Conservation (phyloP, 2,888 invertebrate genomes). For the Mimas tiliae region DNA sequence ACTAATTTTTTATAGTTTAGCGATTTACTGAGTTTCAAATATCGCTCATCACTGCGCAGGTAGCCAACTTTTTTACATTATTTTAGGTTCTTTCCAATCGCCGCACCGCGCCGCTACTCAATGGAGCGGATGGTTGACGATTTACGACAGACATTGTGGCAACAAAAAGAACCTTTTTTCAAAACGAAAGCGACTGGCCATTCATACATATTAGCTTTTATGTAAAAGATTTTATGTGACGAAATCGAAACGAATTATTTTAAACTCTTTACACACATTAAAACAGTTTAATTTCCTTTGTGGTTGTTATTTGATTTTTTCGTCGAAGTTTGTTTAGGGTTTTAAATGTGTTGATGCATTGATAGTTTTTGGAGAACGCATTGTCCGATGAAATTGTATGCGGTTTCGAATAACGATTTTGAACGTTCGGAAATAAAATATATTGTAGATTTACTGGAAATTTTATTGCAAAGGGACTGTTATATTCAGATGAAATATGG, state of each 20-base stretch:
- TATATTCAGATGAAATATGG: background rate
- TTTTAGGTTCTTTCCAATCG: conserved; percentile 59
- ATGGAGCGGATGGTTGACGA: conserved; percentile 57
- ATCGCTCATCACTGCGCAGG: conserved; percentile 25
- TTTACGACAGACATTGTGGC: conserved; percentile 80
- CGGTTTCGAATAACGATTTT: conserved; percentile 20
- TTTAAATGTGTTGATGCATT: conserved; percentile 42
- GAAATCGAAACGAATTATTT: background rate
- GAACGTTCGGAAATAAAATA: conserved; percentile 19
- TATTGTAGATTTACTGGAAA: background rate
- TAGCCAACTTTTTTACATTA: conserved; percentile 38
- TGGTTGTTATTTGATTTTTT: conserved; percentile 17
- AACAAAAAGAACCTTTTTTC: conserved; percentile 67
- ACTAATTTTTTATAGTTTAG: conserved; percentile 1
- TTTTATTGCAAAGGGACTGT: conserved; percentile 1
- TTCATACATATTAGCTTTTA: conserved; percentile 57
- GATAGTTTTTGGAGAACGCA: conserved; percentile 34
- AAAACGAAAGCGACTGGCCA: conserved; percentile 65
- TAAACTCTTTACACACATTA: background rate
- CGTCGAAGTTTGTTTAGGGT: conserved; percentile 41
- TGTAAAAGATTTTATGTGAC: conserved; percentile 17
- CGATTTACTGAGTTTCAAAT: conserved; percentile 8
- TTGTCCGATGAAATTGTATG: conserved; percentile 25
- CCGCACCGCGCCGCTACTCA: conserved; percentile 59
- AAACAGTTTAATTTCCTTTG: background rate